A percentile compares a stretch with the other conserved stretches of the same genome.
Conservation (phyloP, 2,888 invertebrate genomes). For the Tuta absoluta region DNA sequence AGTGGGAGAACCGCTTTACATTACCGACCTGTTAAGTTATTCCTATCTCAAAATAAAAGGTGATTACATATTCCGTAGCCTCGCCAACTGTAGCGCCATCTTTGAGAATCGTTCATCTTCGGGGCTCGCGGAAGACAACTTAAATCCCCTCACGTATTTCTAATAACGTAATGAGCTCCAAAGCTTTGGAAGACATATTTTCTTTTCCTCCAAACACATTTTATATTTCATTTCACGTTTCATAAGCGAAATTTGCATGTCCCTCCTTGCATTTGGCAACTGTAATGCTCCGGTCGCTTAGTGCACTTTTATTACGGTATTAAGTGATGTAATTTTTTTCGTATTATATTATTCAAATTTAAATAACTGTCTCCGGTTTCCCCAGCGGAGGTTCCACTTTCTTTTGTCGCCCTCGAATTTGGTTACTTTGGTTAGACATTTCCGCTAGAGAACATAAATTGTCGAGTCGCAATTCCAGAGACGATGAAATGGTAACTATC, state of each 20-base stretch:
- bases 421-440: constrained; percentile 74
- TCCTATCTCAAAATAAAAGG: constrained; percentile 25
- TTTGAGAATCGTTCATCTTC: constrained; percentile 36
- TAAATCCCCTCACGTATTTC: constrained; percentile 76
- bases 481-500: background rate
- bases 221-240: constrained; percentile 81
- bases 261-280: constrained; percentile 74
- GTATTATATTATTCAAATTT: constrained; percentile 83
- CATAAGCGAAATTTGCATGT: constrained; percentile 77
- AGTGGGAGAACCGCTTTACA: too few species aligned
- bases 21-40: background rate
- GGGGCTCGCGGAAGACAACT: constrained; percentile 59
- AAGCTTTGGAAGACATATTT: constrained; percentile 73
- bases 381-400: constrained; percentile 71
- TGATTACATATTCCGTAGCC: constrained; percentile 22
- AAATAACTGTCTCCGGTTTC: constrained; percentile 82
- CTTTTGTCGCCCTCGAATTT: constrained; percentile 75
- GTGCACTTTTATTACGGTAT: constrained; percentile 82
- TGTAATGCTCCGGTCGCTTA: constrained; percentile 80
- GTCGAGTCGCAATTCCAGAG: constrained; percentile 44
- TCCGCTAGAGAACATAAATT: constrained; percentile 50
- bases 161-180: constrained; percentile 77
- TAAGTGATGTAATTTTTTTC: constrained; percentile 83
- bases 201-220: constrained; percentile 75
- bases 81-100: constrained; percentile 23